Evolutionary conservation across 2,888 invertebrate genomes (phyloP).

Genomic region (Loripinus fragilis): DNA sequence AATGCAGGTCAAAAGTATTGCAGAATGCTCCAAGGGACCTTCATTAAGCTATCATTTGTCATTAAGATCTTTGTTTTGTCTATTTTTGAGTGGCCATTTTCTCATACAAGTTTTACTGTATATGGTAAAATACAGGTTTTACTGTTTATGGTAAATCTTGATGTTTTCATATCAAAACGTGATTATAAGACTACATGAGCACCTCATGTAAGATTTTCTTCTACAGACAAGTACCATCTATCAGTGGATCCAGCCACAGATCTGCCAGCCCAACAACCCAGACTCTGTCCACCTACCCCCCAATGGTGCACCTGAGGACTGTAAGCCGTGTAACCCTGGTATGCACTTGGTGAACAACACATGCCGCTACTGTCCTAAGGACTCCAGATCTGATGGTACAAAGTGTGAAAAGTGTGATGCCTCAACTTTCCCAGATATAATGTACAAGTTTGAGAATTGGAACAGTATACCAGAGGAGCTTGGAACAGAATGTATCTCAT

Average conservation of each 20-base stretch:
- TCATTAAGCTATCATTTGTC: no score
- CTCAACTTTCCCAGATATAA: slow-evolving; percentile 85
- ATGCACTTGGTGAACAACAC: slow-evolving; percentile 83
- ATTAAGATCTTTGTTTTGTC: no score
- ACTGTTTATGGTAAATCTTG: no score
- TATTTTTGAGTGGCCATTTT: no score
- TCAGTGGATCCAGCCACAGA: slow-evolving; percentile 85
- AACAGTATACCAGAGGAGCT: slow-evolving; percentile 84
- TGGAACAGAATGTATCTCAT: slow-evolving; percentile 83
- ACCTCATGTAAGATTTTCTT: no score
- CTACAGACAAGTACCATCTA: slow-evolving; percentile 84
- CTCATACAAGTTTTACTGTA: no score
- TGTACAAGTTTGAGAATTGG: slow-evolving; percentile 85
- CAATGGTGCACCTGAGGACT: slow-evolving; percentile 78
- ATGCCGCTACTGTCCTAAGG: slow-evolving; percentile 85
- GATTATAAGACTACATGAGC: no score
- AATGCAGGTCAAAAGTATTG: no score
- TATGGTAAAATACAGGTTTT: no score
- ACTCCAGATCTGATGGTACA: slow-evolving; percentile 75
- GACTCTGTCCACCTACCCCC: slow-evolving; percentile 83
- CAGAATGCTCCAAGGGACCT: no score
- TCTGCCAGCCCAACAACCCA: slow-evolving; percentile 84
- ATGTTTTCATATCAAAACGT: no score
- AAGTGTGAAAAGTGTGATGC: slow-evolving; percentile 72
- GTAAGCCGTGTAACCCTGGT: slow-evolving; percentile 86